Conservation (phyloP, 2,797 vertebrate genomes). For the Salarias fasciatus region DNA sequence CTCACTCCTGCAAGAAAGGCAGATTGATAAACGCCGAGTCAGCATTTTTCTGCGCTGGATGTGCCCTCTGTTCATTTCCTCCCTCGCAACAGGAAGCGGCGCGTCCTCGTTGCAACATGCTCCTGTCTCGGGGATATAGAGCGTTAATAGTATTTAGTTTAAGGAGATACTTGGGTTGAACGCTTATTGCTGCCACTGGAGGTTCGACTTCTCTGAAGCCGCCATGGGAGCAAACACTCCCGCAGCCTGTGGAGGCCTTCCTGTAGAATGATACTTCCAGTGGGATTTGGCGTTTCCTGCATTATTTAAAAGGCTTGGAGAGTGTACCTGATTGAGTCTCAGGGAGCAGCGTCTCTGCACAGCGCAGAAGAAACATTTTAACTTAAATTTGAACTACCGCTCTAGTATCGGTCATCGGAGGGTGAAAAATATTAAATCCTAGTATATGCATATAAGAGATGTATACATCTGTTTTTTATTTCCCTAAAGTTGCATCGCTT, state of each 20-base stretch:
- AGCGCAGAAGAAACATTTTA: slow-evolving; percentile 29
- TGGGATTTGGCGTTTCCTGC: slow-evolving; percentile 73
- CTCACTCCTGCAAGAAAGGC: slow-evolving; percentile 68
- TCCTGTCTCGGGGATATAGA: slow-evolving; percentile 25
- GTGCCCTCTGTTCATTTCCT: slow-evolving; percentile 56
- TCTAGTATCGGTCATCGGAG: slow-evolving; percentile 9
- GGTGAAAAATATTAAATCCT: too few relatives aligned
- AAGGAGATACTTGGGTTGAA: slow-evolving; percentile 32
- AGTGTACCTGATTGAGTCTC: slow-evolving; percentile 59
- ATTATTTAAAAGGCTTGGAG: slow-evolving; percentile 73
- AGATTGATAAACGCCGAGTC: slow-evolving; percentile 71
- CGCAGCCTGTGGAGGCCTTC: slow-evolving; percentile 44
- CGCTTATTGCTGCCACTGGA: slow-evolving; percentile 42
- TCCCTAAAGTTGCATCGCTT: too few relatives aligned
- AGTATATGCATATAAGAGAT: too few relatives aligned
- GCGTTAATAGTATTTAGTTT: slow-evolving; percentile 13
- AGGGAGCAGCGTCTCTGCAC: slow-evolving; percentile 22
- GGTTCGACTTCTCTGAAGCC: slow-evolving; percentile 35
- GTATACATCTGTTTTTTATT: too few relatives aligned
- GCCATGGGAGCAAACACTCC: slow-evolving; percentile 37
- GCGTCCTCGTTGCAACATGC: slow-evolving; percentile 49
- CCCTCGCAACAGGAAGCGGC: slow-evolving; percentile 69
- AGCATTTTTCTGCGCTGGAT: slow-evolving; percentile 49
- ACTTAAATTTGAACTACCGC: slow-evolving; percentile 17
- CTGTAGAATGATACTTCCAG: slow-evolving; percentile 65